Evolutionary conservation across 1,140 invertebrate genomes (phyloP), one percentile per base, ranked within the genome.

Genomic region (Cotesia chilonis): DNA sequence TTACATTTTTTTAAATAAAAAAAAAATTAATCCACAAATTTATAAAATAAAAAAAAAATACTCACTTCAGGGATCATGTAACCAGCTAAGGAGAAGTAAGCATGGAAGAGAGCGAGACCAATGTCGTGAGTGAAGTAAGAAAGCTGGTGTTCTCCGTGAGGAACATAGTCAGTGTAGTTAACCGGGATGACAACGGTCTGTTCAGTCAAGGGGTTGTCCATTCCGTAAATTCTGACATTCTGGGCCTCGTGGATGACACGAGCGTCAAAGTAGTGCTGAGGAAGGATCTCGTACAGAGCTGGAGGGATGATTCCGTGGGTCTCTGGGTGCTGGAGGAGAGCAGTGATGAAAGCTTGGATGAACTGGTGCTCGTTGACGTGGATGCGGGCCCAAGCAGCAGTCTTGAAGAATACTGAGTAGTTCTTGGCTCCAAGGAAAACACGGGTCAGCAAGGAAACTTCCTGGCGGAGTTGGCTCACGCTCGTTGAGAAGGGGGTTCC

Each of bases 111-210:
- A 78, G 93, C 92, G n/a, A 94, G 84, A 71, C 90, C 90, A 68
- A 91, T 85, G 82, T 94, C 94, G 74, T 95, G 91, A 0, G 91
- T 91, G 87, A 91, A 94, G 81, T 95, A 94, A 20, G 88, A 86
- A 17, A 95, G 63, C 65, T 89, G 84, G 70, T 90, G 87, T 78
- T 90, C 89, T 9, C 80, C 84, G 63, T 87, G 70, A 37, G 83
- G 77, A 28, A 89, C 78, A 10, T 88, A 84, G 1, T 88, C 81
- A n/a, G 90, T 89, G 73, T 89, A 88, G 66, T 73, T 74, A 12
- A 73, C 86, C 38, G 83, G 78, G 47, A 87, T 83, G 52, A 82
- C 75, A 17, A 87, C 77, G 41, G 68, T 71, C 28, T 75, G 52
- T 4, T 70, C 70, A 57, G 37, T 57, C 41, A 65, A 17, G 1